Conservation (phyloP, 2,888 invertebrate species). For the Athripsodes cinereus region DNA sequence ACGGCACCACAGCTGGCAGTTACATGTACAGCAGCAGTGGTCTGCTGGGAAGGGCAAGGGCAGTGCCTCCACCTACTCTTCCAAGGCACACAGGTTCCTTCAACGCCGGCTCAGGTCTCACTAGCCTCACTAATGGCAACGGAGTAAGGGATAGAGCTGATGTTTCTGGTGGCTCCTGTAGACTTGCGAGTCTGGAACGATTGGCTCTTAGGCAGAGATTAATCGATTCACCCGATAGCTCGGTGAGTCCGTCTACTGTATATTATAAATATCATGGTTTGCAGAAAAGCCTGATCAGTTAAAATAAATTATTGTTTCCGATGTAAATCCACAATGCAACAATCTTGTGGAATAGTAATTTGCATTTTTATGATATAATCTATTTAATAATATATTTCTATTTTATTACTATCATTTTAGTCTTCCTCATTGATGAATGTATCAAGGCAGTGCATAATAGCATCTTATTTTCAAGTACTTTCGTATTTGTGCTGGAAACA, state of each 20-base stretch:
- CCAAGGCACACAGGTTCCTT: constrained; percentile 76
- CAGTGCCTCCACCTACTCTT: constrained; percentile 71
- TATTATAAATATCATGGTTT: no score
- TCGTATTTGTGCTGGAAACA: neutral
- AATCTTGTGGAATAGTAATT: no score
- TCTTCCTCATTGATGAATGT: no score
- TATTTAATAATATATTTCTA: no score
- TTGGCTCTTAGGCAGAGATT: constrained; percentile 76
- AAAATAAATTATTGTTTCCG: no score
- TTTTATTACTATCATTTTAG: no score
- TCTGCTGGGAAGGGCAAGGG: constrained; percentile 55
- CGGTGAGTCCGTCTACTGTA: constrained; percentile 36
- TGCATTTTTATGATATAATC: no score
- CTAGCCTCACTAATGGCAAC: constrained; percentile 63
- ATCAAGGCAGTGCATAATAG: no score
- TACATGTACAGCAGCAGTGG: constrained; percentile 59
- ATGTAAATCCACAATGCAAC: no score
- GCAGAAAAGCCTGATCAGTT: no score
- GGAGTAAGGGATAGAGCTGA: constrained; percentile 59
- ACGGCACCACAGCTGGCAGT: constrained; percentile 55
- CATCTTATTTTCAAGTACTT: no score
- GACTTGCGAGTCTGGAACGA: constrained; percentile 75
- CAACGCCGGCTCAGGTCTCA: constrained; percentile 66
- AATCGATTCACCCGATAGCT: constrained; percentile 55
- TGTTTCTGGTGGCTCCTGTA: constrained; percentile 68